Evolutionary conservation across 2,888 invertebrate genomes (phyloP).

Genomic region (Branchipolynoe longqiensis): DNA sequence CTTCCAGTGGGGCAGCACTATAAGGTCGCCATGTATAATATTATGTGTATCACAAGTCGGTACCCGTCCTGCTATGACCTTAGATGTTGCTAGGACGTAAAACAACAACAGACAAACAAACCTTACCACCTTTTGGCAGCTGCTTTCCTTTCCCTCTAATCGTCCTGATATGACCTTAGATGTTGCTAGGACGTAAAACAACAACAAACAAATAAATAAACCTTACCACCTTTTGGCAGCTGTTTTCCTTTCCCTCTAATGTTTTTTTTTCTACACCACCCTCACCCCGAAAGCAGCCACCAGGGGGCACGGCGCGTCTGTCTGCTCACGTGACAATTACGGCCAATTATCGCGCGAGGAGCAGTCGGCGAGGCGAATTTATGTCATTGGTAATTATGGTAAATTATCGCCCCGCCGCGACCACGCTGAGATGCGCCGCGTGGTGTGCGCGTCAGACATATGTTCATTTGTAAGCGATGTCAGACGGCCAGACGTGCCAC

Average conservation of each 20-base stretch:
- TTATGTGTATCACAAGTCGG: no score
- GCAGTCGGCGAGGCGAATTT: constrained; percentile 36
- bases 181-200: no score
- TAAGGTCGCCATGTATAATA: no score
- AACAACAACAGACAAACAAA: no score
- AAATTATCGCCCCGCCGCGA: constrained; percentile 1
- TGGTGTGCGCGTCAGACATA: constrained; percentile 24
- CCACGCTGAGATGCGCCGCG: background rate
- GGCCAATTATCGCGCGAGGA: constrained; percentile 38
- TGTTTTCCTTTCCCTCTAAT: background rate
- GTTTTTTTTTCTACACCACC: background rate
- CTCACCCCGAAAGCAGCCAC: background rate
- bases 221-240: constrained; percentile 29
- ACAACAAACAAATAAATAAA: no score
- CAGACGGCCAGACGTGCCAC: constrained; percentile 5
- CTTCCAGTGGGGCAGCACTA: no score
- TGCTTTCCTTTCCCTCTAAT: no score
- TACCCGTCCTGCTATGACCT: no score
- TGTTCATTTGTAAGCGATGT: constrained; percentile 26
- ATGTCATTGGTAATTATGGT: constrained; percentile 49
- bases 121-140: no score
- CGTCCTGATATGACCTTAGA: no score
- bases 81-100: no score
- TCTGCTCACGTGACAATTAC: constrained; percentile 51
- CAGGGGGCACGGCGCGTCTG: constrained; percentile 33